Evolutionary conservation across 2,888 invertebrate species (phyloP).

Genomic region (Taenaris catops): DNA sequence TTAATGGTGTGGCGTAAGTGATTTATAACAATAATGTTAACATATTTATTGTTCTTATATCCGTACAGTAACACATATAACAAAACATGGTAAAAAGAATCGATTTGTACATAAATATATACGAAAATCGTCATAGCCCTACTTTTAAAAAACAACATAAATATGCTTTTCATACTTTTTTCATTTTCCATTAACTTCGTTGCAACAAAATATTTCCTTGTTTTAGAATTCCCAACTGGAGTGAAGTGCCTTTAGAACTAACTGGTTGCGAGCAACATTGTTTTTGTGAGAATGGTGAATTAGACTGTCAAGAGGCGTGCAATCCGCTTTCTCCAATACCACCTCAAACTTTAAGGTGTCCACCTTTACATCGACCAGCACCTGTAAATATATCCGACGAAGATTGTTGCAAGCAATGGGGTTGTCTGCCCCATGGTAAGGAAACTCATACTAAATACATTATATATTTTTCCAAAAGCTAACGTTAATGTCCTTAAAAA

Average conservation of each 20-base stretch:
- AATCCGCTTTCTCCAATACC: constrained; percentile 88
- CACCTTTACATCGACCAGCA: constrained; percentile 82
- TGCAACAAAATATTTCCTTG: neutral
- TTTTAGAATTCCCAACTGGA: constrained; percentile 86
- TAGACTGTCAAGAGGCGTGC: constrained; percentile 91
- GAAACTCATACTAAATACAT: no score
- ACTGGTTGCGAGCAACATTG: constrained; percentile 93
- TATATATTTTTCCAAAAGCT: no score
- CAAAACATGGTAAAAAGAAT: no score
- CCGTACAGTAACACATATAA: no score
- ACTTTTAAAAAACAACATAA: no score
- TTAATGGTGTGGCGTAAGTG: constrained; percentile 81
- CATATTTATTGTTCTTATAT: neutral
- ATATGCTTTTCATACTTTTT: no score
- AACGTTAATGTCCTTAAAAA: no score
- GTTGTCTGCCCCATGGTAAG: constrained; percentile 67
- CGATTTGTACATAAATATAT: no score
- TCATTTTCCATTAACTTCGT: no score
- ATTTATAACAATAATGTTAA: neutral
- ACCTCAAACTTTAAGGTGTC: constrained; percentile 86
- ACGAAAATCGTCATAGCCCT: no score
- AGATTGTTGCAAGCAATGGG: constrained; percentile 93
- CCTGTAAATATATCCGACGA: constrained; percentile 83
- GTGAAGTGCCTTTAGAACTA: constrained; percentile 87
- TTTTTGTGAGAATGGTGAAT: constrained; percentile 92